A percentile compares a stretch with the other conserved stretches of the same genome.
Evolutionary conservation across 2,113 vertebrate species (phyloP).

Genomic region (Lutjanus erythropterus): DNA sequence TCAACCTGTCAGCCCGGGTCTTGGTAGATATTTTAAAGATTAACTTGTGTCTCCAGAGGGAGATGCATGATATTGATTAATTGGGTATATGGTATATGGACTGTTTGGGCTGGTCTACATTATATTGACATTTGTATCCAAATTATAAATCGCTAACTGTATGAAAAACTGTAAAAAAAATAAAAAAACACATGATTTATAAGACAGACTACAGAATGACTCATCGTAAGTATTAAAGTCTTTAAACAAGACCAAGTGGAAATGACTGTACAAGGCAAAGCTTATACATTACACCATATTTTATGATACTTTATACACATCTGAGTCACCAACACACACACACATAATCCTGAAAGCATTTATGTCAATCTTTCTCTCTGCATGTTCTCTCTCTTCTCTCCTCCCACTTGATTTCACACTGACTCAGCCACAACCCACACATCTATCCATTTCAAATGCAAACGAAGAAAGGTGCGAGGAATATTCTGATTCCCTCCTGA

Average conservation of each 20-base stretch:
- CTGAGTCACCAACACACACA: neutral
- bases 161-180: neutral
- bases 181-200: neutral
- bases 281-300: neutral
- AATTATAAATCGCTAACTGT: neutral
- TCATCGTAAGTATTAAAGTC: neutral
- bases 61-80: too few relatives aligned
- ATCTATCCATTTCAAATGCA: conserved; percentile 13
- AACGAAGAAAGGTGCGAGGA: neutral
- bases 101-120: neutral
- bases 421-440: conserved; percentile 54
- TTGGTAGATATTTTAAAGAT: too few relatives aligned
- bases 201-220: neutral
- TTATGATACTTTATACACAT: neutral
- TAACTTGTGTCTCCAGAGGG: too few relatives aligned
- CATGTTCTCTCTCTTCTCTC: conserved; percentile 28
- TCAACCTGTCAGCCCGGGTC: too few relatives aligned
- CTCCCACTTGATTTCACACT: conserved; percentile 61
- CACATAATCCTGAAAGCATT: neutral
- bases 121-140: neutral
- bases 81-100: too few relatives aligned
- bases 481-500: neutral
- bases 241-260: neutral
- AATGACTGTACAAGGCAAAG: neutral
- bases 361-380: conserved; percentile 9